Conservation (phyloP, 2,113 vertebrate genomes). For the Lycocorax pyrrhopterus region DNA sequence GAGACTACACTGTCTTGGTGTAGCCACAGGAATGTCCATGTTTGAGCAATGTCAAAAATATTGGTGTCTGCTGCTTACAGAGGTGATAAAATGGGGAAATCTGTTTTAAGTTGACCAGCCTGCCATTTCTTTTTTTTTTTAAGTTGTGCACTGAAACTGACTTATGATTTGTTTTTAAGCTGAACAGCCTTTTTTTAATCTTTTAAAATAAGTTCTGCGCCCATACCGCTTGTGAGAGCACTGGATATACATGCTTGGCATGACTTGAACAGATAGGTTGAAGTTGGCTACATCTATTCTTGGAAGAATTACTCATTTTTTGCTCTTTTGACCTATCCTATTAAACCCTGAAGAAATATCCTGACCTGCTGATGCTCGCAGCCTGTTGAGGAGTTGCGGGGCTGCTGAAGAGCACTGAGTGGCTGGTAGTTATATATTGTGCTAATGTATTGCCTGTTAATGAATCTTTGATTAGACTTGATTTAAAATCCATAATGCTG, state of each 20-base stretch:
- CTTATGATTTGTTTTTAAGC: not conserved
- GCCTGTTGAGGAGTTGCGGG: not conserved
- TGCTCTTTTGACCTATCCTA: not conserved
- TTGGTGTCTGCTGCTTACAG: not conserved
- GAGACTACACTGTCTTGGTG: not conserved
- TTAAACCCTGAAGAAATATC: not conserved
- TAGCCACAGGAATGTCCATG: fast-evolving
- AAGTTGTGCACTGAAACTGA: not conserved
- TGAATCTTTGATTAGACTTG: slow-evolving; percentile 64
- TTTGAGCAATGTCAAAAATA: not conserved
- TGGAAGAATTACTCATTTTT: not conserved
- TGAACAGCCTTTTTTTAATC: not conserved
- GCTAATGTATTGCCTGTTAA: slow-evolving; percentile 61
- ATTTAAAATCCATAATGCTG: slow-evolving; percentile 62
- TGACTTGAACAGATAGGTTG: not conserved
- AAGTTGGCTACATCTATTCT: not conserved
- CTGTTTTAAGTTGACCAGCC: not conserved
- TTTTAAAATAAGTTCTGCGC: not conserved
- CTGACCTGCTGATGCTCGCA: not conserved
- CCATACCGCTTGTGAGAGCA: not conserved
- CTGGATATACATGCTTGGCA: not conserved
- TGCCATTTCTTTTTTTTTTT: not conserved
- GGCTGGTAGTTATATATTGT: not conserved
- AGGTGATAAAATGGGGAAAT: not conserved
- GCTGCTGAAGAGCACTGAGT: not conserved